phyloP scores from a whole-genome alignment of 2,888 invertebrate species.

The Orthosia gothica region DNA sequence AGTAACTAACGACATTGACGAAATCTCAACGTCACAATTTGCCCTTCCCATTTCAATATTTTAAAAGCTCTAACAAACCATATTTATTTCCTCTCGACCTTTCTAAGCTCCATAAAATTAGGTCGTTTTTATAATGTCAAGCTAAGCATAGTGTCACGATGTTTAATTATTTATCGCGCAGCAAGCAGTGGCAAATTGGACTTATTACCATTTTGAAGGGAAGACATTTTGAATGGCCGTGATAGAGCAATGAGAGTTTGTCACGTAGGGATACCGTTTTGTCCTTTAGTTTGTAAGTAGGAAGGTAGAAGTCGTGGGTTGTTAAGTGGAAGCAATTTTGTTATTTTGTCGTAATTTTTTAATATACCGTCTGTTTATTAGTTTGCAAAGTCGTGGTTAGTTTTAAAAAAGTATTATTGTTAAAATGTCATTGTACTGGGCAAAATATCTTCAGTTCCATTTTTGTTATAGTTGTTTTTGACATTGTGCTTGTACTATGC shows the following conservation, averaged over 20 bases:
- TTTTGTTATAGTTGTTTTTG: background rate
- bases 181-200: slow-evolving; percentile 77
- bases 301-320: background rate
- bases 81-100: slow-evolving; percentile 29
- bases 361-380: slow-evolving; percentile 17
- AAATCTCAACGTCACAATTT: background rate
- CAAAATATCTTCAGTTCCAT: background rate
- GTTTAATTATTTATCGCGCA: slow-evolving; percentile 76
- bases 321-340: background rate
- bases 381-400: slow-evolving; percentile 1
- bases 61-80: background rate
- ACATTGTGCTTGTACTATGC: too few species aligned
- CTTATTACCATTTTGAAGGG: slow-evolving; percentile 77
- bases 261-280: slow-evolving; percentile 67
- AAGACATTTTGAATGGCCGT: slow-evolving; percentile 79
- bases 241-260: slow-evolving; percentile 73
- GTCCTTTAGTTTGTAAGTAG: background rate
- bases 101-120: slow-evolving; percentile 62
- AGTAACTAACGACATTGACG: background rate
- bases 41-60: background rate
- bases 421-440: background rate
- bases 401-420: background rate
- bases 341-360: too few species aligned
- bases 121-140: slow-evolving; percentile 70
- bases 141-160: slow-evolving; percentile 72